Evolutionary conservation across 37 sponge, comb jelly and placozoan species (phyloP), one percentile per base, ranked within the genome.

Genomic region (Chondrosia reniformis): DNA sequence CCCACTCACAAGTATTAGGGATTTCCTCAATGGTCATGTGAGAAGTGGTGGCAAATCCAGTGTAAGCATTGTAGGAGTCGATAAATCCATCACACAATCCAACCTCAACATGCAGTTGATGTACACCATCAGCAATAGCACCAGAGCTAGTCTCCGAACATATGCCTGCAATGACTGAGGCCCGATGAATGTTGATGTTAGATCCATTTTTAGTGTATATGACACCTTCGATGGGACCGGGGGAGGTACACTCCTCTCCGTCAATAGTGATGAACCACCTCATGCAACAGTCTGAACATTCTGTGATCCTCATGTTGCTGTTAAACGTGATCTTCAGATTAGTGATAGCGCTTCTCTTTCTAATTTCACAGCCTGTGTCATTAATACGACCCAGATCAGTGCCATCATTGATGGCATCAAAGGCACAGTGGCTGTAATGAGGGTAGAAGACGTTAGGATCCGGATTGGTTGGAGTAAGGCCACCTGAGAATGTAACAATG

Each of bases 191-290:
- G 69, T 79, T 88, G 32, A 75, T 1, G 19, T 0, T 6, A 21
- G 30, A 45, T 0, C 46, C 75, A 36, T 87, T 69, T 6, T 33
- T 37, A 0, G 80, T 30, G 58, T 79, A 75, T 8, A 88, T 63
- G 17, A 88, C 76, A 1, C 49, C 88, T 0, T 88, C 88, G 22
- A 88, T 88, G 65, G 88, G 88, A n/a, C n/a, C n/a, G n/a, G n/a
- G n/a, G 28, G 41, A 38, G 7, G 39, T 33, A 49, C 88, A 88
- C 74, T 88, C 88, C 15, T 27, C 22, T 13, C 88, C 88, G 44
- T 88, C 78, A 54, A 88, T 32, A 41, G 88, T 88, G 42, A 88
- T 33, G 58, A 79, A 88, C 88, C 88, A 88, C 45, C 88, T 42
- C 57, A 63, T 63, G 38, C 88, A 88, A 46, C 88, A 88, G 45